Conservation (phyloP, 2,888 invertebrate species). For the Dastarcus helophoroides region DNA sequence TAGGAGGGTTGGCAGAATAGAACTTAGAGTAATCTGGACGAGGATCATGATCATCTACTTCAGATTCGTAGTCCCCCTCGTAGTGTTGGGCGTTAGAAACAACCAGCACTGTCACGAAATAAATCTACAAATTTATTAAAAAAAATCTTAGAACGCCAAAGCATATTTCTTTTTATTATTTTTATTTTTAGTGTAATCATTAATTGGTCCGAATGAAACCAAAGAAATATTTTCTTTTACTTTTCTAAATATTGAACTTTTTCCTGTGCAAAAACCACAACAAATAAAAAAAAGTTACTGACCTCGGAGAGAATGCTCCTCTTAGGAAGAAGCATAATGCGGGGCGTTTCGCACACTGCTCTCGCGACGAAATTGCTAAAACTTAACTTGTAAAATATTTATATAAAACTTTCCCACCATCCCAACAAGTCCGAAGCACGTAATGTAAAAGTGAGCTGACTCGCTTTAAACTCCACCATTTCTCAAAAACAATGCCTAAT, state of each 20-base stretch:
- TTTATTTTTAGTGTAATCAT: too few relatives aligned
- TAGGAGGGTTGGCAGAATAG: conserved; percentile 22
- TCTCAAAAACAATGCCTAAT: conserved; percentile 28
- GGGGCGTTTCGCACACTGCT: conserved; percentile 17
- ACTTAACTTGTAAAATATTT: conserved; percentile 26
- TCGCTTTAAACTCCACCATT: conserved; percentile 27
- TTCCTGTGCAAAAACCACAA: too few relatives aligned
- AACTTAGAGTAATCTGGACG: conserved; percentile 33
- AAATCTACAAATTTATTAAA: conserved; percentile 20
- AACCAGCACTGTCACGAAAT: conserved; percentile 17
- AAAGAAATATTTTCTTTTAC: too few relatives aligned
- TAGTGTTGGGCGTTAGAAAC: conserved; percentile 22
- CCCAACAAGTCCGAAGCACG: conserved; percentile 18
- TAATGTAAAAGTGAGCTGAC: conserved; percentile 30
- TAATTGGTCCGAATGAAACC: too few relatives aligned
- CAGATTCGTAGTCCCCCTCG: conserved; percentile 21
- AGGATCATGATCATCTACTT: conserved; percentile 19
- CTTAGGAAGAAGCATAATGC: conserved; percentile 27
- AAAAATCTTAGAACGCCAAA: too few relatives aligned
- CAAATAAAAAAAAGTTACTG: conserved; percentile 18
- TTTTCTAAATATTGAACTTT: too few relatives aligned
- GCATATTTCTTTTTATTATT: too few relatives aligned
- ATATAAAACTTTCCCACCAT: conserved; percentile 32
- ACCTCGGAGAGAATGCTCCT: conserved; percentile 31
- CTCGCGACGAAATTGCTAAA: conserved; percentile 24